phyloP scores from a whole-genome alignment of 2,113 vertebrate genomes.

The Lagopus muta region DNA sequence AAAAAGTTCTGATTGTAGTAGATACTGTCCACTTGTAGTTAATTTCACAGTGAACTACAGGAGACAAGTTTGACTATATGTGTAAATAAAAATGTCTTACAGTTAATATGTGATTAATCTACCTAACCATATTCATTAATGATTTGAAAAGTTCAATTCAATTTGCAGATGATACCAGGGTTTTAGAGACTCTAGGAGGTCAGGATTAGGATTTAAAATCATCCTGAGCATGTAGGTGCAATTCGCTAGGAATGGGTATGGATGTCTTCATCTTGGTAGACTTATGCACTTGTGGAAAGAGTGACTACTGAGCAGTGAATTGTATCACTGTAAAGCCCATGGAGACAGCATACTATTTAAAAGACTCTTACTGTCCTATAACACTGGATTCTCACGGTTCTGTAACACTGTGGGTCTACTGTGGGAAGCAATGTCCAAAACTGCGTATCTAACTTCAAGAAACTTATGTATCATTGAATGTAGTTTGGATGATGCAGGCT shows the following conservation, averaged over 20 bases:
- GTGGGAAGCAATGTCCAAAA: not conserved
- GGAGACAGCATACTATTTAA: not conserved
- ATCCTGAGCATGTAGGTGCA: not conserved
- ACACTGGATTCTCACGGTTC: not conserved
- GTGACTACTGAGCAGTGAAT: not conserved
- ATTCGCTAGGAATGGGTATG: not conserved
- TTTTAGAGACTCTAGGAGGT: not conserved
- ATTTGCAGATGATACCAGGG: not conserved
- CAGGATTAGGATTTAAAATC: not conserved
- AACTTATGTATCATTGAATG: not conserved
- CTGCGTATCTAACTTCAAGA: not conserved
- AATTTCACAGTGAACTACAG: not conserved
- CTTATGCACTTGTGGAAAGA: not conserved
- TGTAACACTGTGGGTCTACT: not conserved
- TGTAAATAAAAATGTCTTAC: not conserved
- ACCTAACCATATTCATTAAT: not conserved
- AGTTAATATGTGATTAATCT: conserved; percentile 7
- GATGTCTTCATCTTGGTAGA: not conserved
- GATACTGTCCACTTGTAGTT: not conserved
- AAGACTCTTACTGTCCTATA: not conserved
- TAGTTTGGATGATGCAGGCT: not conserved
- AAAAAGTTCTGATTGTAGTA: not conserved
- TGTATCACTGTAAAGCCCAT: not conserved
- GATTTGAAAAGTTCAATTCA: not conserved
- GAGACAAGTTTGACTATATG: not conserved